These are phyloP conservation scores for Cosmia trapezina DNA, from an alignment of 2,888 invertebrate genomes.

Conservation along the genomic window DNA sequence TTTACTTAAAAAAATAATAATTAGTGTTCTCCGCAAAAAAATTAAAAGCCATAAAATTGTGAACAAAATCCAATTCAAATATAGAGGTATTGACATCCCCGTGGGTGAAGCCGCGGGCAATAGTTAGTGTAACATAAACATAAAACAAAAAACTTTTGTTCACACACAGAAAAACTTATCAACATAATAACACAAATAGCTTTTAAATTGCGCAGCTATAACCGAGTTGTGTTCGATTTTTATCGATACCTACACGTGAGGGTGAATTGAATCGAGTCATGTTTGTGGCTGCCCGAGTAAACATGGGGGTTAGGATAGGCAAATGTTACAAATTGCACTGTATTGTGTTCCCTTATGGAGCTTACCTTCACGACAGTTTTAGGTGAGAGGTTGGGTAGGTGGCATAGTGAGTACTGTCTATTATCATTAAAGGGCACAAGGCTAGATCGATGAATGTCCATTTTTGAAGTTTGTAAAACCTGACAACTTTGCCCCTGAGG, in stretches of 20 bases:
- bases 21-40: too few species aligned
- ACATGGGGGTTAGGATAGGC: slow-evolving; percentile 24
- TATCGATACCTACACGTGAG: slow-evolving; percentile 24
- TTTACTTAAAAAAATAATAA: too few species aligned
- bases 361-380: background rate
- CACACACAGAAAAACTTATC: slow-evolving; percentile 1
- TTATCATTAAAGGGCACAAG: background rate
- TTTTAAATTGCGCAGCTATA: slow-evolving; percentile 25
- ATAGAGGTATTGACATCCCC: too few species aligned
- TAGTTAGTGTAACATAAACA: background rate
- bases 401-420: background rate
- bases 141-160: background rate
- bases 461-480: too few species aligned
- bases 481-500: too few species aligned
- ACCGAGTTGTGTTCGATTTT: slow-evolving; percentile 18
- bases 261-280: slow-evolving; percentile 39
- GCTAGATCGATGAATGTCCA: too few species aligned
- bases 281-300: slow-evolving; percentile 23
- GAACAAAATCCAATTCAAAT: too few species aligned
- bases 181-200: slow-evolving; percentile 8
- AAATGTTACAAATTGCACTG: slow-evolving; percentile 42
- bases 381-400: background rate
- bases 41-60: too few species aligned
- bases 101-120: too few species aligned
- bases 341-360: slow-evolving; percentile 12